These are phyloP conservation scores for Acronicta psi DNA, from an alignment of 2,888 invertebrate genomes.

Conservation along the genomic window DNA sequence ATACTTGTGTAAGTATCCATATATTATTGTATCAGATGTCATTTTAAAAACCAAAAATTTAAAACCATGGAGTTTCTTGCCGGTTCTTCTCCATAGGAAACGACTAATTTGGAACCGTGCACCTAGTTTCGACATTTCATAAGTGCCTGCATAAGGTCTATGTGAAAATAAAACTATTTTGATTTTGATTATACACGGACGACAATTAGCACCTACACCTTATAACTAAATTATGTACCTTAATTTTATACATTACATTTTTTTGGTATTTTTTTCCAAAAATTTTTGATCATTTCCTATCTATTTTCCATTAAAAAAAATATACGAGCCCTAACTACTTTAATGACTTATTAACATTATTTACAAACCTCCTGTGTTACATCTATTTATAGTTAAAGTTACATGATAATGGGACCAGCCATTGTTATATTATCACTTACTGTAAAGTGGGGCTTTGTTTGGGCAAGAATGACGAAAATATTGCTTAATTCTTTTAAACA, in stretches of 20 bases:
- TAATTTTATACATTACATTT: conserved; percentile 42
- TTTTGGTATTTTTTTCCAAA: conserved; percentile 66
- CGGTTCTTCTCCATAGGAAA: too few species aligned
- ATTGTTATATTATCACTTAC: conserved; percentile 18
- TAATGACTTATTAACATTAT: conserved; percentile 15
- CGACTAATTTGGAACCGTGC: too few species aligned
- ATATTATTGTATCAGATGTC: too few species aligned
- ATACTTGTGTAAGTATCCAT: too few species aligned
- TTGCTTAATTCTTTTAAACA: too few species aligned
- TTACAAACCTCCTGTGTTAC: not conserved
- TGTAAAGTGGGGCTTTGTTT: not conserved
- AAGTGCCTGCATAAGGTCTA: too few species aligned
- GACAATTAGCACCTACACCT: conserved; percentile 8
- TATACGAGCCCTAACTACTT: conserved; percentile 9
- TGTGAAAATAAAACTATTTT: too few species aligned
- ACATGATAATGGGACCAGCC: conserved; percentile 27
- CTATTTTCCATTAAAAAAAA: conserved; percentile 33
- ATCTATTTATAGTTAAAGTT: conserved; percentile 6
- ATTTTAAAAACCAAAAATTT: too few species aligned
- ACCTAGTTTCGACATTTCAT: too few species aligned
- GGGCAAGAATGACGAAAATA: too few species aligned
- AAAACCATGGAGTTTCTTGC: too few species aligned
- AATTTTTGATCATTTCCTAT: conserved; percentile 53
- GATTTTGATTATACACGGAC: not conserved
- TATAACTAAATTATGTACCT: conserved; percentile 29